Percentiles rank a stretch among this genome's conserved stretches.
Conservation (phyloP, 2,888 invertebrate genomes). For the Horisme vitalbata region DNA sequence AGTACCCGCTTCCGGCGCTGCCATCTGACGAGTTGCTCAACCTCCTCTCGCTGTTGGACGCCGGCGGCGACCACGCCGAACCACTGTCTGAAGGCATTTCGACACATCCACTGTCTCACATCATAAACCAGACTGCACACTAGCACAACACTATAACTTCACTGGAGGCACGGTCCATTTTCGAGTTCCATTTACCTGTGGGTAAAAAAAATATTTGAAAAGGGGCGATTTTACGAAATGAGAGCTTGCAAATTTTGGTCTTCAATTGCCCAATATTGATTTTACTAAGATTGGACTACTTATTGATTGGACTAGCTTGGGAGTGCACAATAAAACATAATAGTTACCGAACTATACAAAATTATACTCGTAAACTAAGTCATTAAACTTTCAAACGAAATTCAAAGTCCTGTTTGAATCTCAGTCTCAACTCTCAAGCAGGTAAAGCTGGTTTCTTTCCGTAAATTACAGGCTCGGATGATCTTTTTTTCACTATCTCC, state of each 20-base stretch:
- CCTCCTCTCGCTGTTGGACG: slow-evolving; percentile 73
- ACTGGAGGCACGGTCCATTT: slow-evolving; percentile 54
- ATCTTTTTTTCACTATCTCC: slow-evolving; percentile 34
- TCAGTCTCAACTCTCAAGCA: slow-evolving; percentile 17
- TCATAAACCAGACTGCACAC: slow-evolving; percentile 61
- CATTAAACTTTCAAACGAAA: slow-evolving; percentile 20
- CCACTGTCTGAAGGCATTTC: slow-evolving; percentile 79
- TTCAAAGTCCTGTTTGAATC: slow-evolving; percentile 22
- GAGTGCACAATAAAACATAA: no score
- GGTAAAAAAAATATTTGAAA: slow-evolving; percentile 38
- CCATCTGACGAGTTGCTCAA: slow-evolving; percentile 80
- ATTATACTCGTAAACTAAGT: not conserved
- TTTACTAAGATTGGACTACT: no score
- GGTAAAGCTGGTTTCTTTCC: slow-evolving; percentile 31
- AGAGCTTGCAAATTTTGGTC: no score
- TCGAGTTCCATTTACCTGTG: slow-evolving; percentile 65
- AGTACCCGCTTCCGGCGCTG: slow-evolving; percentile 77
- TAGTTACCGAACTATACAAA: slow-evolving; percentile 2
- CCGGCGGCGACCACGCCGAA: slow-evolving; percentile 76
- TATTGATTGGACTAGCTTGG: no score
- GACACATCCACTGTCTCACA: slow-evolving; percentile 66
- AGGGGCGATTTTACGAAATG: no score
- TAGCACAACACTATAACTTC: slow-evolving; percentile 61
- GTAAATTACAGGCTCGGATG: slow-evolving; percentile 31
- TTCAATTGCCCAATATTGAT: no score